These are phyloP conservation scores for Kradibia gibbosae DNA, from an alignment of 1,140 invertebrate genomes.

Conservation along the genomic window DNA sequence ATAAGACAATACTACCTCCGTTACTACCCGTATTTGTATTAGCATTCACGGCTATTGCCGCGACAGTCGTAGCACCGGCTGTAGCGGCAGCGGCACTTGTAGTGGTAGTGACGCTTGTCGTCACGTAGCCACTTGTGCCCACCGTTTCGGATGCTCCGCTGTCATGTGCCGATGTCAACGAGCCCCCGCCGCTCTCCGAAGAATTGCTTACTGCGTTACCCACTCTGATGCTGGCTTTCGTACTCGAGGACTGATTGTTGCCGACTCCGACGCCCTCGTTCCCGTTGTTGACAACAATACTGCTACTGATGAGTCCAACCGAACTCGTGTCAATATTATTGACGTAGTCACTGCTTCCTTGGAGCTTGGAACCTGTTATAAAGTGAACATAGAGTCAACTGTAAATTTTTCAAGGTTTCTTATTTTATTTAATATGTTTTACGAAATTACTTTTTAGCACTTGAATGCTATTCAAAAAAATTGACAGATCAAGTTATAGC, in stretches of 20 bases:
- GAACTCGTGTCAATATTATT: conserved; percentile 2
- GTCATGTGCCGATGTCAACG: conserved; percentile 61
- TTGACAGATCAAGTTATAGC: no score
- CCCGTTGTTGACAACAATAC: neutral
- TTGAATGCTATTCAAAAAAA: no score
- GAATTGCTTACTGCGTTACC: conserved; percentile 72
- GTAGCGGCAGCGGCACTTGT: conserved; percentile 60
- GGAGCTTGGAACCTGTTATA: conserved; percentile 41
- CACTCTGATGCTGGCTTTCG: conserved; percentile 73
- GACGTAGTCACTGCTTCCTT: conserved; percentile 34
- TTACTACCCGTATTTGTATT: conserved; percentile 50
- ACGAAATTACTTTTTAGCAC: no score
- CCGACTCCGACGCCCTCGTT: neutral
- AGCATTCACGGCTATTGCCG: conserved; percentile 54
- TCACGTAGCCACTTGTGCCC: conserved; percentile 64
- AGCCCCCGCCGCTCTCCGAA: conserved; percentile 71
- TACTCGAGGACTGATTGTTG: conserved; percentile 67
- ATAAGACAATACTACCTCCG: conserved; percentile 31
- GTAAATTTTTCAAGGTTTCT: no score
- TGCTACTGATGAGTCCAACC: neutral
- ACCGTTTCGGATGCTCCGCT: conserved; percentile 58
- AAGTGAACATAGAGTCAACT: neutral
- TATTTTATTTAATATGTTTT: no score
- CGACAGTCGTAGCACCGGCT: conserved; percentile 58
- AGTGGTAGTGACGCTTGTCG: conserved; percentile 64